Conservation (phyloP, 2,888 invertebrate genomes). For the Thera obeliscata region DNA sequence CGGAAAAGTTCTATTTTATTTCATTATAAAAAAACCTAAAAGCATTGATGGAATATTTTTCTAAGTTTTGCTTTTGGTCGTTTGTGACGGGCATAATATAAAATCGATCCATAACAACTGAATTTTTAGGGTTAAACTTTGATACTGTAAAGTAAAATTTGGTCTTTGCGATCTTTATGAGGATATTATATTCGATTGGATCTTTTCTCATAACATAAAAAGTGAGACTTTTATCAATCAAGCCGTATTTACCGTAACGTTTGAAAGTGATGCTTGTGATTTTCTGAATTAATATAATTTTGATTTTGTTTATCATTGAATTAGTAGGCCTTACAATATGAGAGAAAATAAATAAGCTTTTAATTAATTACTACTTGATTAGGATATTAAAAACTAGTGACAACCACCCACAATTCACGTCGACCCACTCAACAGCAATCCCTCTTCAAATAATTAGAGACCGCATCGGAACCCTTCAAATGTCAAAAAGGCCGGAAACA, state of each 20-base stretch:
- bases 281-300: too few relatives aligned
- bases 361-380: conserved; percentile 8
- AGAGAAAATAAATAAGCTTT: too few relatives aligned
- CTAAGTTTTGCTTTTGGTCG: conserved; percentile 16
- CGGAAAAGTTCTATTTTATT: not conserved
- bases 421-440: conserved; percentile 61
- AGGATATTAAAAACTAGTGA: conserved; percentile 25
- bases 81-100: conserved; percentile 14
- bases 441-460: conserved; percentile 82
- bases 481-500: conserved; percentile 81
- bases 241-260: not conserved
- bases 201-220: not conserved
- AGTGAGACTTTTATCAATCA: not conserved
- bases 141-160: conserved; percentile 9
- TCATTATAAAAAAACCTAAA: not conserved
- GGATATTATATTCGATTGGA: conserved; percentile 6
- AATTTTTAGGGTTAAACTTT: conserved; percentile 32
- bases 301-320: too few relatives aligned
- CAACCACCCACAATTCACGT: conserved; percentile 60
- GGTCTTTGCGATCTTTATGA: conserved; percentile 1
- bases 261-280: too few relatives aligned
- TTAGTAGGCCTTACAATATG: too few relatives aligned
- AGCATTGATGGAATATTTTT: conserved; percentile 3
- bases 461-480: conserved; percentile 73
- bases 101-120: conserved; percentile 4